Conservation (phyloP, 2,888 invertebrate species). For the Ophion obscuratus region DNA sequence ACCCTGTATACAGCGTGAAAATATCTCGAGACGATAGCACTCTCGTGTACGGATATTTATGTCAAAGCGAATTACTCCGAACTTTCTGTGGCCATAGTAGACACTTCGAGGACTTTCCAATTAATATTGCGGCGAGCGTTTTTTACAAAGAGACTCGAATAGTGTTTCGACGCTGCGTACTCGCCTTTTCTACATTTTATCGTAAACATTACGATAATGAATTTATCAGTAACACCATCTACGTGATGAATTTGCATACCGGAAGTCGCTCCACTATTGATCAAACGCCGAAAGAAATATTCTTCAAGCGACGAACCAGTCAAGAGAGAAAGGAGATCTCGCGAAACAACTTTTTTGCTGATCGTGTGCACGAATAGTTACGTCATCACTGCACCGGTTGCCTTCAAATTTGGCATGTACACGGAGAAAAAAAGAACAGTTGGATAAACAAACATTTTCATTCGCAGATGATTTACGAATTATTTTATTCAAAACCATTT, state of each 20-base stretch:
- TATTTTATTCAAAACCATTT: too few relatives aligned
- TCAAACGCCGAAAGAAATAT: neutral
- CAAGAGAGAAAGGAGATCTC: neutral
- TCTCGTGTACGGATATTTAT: neutral
- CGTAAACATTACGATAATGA: neutral
- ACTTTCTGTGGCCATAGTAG: conserved; percentile 18
- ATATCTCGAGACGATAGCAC: conserved; percentile 20
- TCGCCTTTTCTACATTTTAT: neutral
- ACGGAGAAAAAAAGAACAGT: neutral
- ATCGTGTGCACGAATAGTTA: neutral
- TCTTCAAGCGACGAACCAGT: neutral
- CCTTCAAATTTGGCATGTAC: neutral
- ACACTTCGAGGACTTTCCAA: conserved; percentile 14
- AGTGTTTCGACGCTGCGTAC: neutral
- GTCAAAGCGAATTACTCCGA: neutral
- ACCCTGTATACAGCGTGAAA: conserved; percentile 23
- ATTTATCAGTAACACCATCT: neutral
- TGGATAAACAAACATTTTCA: too few relatives aligned
- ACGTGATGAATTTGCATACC: neutral
- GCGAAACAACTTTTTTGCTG: neutral
- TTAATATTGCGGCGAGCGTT: neutral
- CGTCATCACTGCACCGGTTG: neutral
- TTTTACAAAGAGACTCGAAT: neutral
- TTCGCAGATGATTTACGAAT: too few relatives aligned
- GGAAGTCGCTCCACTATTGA: neutral